Base-by-base conservation (phyloP, 2,113 vertebrate genomes). In the Varanus salvator region DNA sequence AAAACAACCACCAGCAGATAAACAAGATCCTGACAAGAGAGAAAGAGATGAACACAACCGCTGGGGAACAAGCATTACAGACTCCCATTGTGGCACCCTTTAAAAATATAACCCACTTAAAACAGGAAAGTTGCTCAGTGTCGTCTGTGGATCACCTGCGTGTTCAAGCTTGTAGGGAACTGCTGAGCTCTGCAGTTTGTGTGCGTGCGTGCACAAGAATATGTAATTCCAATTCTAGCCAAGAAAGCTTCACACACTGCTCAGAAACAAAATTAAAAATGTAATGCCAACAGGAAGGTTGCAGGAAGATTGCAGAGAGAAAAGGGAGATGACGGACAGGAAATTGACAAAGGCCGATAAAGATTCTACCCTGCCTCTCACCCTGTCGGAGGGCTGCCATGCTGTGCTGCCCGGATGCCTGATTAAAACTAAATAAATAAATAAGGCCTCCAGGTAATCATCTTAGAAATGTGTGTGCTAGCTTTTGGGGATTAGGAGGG, bases 341-440 rank as follows among this genome's bases (percentile, higher is more conserved):
- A 92, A 84, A 86, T 86, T 88, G 89, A 85, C 78, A 85, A 50
- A 3, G 6, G 64, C 0, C 9, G 19, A 86, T 89, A 94, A 93
- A 92, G 86, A 84, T 93, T 93, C 87, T 92, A 72, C 57, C 69
- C 0, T 23, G 77, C 68, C 89, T 85, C 85, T 57, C 9, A 25
- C 82, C 72, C 84, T 83, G 9, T n/a, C 83, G 48, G 1, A 31
- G 90, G 34, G 25, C 6, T 50, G 87, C 23, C 83, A 85, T 88
- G 82, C 81, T 84, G 89, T 14, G 50, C 48, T n/a, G 76, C 2
- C 0, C 0, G 6, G 15, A 7, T 69, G n/a, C 38, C 68, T 86
- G 92, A 6, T 3, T 8, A 71, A 85, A 80, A 54, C 38, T 44
- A 44, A 44, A 44, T 44, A 77, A 48, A 8, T 14, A 74, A 11